These are phyloP conservation scores for Microcebus lehilahytsara DNA, from an alignment of 2,113 vertebrate genomes.

Conservation along the genomic window DNA sequence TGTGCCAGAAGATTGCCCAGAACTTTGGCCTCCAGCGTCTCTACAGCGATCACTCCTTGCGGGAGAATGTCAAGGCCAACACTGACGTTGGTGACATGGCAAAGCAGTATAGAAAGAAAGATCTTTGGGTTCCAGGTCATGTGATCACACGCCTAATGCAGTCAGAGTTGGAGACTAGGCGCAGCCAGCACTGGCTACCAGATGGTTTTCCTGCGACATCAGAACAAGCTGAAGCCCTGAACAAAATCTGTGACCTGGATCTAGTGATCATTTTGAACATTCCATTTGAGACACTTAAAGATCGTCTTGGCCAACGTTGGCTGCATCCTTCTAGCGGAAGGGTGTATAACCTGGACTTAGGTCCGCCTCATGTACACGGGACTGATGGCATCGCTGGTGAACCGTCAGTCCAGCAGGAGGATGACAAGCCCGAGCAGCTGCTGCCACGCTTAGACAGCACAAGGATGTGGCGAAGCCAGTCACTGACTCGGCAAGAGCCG, in stretches of 20 bases:
- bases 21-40: constrained; percentile 95
- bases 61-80: constrained; percentile 87
- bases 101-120: constrained; percentile 89
- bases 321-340: constrained; percentile 92
- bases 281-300: constrained; percentile 94
- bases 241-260: constrained; percentile 89
- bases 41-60: constrained; percentile 93
- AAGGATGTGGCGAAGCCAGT: constrained; percentile 96
- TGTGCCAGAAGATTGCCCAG: constrained; percentile 93
- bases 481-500: constrained; percentile 93
- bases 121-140: constrained; percentile 93
- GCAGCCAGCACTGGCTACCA: constrained; percentile 90
- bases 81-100: constrained; percentile 90
- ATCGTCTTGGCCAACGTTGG: constrained; percentile 94
- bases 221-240: constrained; percentile 90
- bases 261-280: constrained; percentile 95
- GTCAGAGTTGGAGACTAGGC: constrained; percentile 88
- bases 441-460: constrained; percentile 92
- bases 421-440: constrained; percentile 93
- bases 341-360: constrained; percentile 98
- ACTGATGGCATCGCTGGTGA: constrained; percentile 93
- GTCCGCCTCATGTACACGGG: constrained; percentile 90
- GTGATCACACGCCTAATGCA: constrained; percentile 93
- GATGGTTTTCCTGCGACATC: constrained; percentile 95
- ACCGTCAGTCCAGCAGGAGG: constrained; percentile 92